Base-by-base conservation (phyloP, 2,888 invertebrate species). In the Zaprionus obscuricornis region DNA sequence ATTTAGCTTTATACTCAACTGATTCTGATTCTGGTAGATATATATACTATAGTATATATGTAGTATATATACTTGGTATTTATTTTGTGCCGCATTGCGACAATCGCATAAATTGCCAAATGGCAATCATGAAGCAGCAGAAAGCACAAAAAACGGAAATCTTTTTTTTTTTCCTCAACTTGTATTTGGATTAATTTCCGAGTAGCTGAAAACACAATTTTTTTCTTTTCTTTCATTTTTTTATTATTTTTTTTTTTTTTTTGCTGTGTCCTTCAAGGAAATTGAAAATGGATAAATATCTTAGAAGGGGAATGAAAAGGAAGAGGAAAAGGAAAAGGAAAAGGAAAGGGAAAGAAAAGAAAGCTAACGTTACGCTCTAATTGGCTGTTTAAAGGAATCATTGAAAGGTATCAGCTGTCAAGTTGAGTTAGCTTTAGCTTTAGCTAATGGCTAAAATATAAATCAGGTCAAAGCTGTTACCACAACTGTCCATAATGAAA, bases 161-260 rank as follows among this genome's bases (percentile, higher is more conserved):
- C 36, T 66, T 71, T 69, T 45, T 51, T 47, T 18, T 42, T 56
- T 37, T 46, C 26, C 54, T 36, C 54, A 55, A 34, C 55, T 58
- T 47, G 46, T n/a, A n/a, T n/a, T n/a, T n/a, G n/a, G n/a, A 77
- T 59, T 58, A 54, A 72, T 47, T 71, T 62, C 62, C 66, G 66
- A 56, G 13, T 20, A 16, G 24, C n/a, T 29, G 26, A 10, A 46
- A n/a, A n/a, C n/a, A n/a, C n/a, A n/a, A n/a, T n/a, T n/a, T n/a
- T n/a, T n/a, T n/a, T n/a, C n/a, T n/a, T n/a, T n/a, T n/a, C n/a
- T n/a, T n/a, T n/a, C n/a, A n/a, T n/a, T n/a, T n/a, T n/a, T n/a
- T n/a, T n/a, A n/a, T n/a, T n/a, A n/a, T n/a, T n/a, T n/a, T 10
- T 1, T 6, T 27, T 22, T 42, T 16, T 49, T 52, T 39, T 51